Percentiles rank a stretch among this genome's conserved stretches.
These are phyloP conservation scores for Amia ocellicauda DNA, from an alignment of 2,113 vertebrate genomes.

Conservation along the genomic window DNA sequence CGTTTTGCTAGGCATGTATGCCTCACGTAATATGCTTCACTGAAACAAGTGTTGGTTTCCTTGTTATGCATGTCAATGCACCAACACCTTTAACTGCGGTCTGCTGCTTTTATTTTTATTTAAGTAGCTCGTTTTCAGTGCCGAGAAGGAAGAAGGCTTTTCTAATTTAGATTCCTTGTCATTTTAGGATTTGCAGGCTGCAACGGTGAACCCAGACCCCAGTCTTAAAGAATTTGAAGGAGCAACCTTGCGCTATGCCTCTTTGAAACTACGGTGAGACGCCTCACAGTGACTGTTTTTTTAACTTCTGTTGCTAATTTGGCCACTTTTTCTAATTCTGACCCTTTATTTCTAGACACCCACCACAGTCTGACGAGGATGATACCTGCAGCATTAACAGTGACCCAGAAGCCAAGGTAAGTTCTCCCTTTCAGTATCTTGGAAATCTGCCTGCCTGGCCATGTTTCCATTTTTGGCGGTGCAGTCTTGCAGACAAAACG, in stretches of 20 bases:
- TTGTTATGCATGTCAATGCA: slow-evolving; percentile 6
- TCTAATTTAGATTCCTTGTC: too few relatives aligned
- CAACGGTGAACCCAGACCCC: slow-evolving; percentile 87
- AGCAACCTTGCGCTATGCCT: slow-evolving; percentile 88
- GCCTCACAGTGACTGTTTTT: not conserved
- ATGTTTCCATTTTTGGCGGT: too few relatives aligned
- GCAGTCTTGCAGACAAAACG: too few relatives aligned
- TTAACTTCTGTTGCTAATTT: not conserved
- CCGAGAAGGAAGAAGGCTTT: too few relatives aligned
- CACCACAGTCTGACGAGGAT: slow-evolving; percentile 82
- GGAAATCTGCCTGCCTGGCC: too few relatives aligned
- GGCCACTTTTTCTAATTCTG: slow-evolving; percentile 11
- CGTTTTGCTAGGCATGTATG: slow-evolving; percentile 9
- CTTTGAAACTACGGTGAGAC: slow-evolving; percentile 88
- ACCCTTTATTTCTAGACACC: slow-evolving; percentile 59
- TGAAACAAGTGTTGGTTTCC: not conserved
- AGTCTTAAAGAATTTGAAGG: slow-evolving; percentile 94
- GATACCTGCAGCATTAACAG: slow-evolving; percentile 83
- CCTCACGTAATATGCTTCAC: slow-evolving; percentile 3
- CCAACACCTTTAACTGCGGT: not conserved
- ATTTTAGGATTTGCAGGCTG: slow-evolving; percentile 83
- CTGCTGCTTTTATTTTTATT: not conserved
- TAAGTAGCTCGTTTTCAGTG: not conserved
- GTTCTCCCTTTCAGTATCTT: slow-evolving; percentile 8
- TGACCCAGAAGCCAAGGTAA: slow-evolving; percentile 87